Evolutionary conservation across 2,797 vertebrate species (phyloP).

Genomic region (Enteromius unitaeniatus): DNA sequence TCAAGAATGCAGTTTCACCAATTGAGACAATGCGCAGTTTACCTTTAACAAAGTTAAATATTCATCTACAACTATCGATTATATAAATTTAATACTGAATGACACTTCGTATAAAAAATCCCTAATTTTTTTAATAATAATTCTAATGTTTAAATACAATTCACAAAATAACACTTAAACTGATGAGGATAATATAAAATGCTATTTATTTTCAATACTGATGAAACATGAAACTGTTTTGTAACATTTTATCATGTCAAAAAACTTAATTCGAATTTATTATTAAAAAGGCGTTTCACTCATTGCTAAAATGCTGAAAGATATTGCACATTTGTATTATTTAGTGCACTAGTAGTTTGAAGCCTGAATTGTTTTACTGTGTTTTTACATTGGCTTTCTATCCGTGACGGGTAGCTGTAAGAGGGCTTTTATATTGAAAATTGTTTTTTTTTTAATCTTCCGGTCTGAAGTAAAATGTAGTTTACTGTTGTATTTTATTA

Average conservation of each 20-base stretch:
- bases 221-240: neutral
- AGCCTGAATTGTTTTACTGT: neutral
- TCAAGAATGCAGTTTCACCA: neutral
- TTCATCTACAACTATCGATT: neutral
- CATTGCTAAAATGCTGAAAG: neutral
- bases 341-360: neutral
- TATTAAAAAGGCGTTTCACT: neutral
- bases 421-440: slow-evolving; percentile 2
- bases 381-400: neutral
- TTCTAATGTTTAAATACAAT: neutral
- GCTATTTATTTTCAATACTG: neutral
- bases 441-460: neutral
- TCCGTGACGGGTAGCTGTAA: neutral
- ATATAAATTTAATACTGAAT: neutral
- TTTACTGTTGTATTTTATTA: neutral
- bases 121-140: no score
- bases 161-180: neutral
- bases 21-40: neutral
- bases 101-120: neutral
- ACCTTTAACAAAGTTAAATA: neutral
- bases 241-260: neutral
- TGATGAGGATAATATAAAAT: neutral
- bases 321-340: neutral
- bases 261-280: neutral
- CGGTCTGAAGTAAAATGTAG: neutral